Percentiles rank a stretch among this genome's conserved stretches.
Evolutionary conservation across 2,888 invertebrate species (phyloP).

Genomic region (Lasioglossum morio): DNA sequence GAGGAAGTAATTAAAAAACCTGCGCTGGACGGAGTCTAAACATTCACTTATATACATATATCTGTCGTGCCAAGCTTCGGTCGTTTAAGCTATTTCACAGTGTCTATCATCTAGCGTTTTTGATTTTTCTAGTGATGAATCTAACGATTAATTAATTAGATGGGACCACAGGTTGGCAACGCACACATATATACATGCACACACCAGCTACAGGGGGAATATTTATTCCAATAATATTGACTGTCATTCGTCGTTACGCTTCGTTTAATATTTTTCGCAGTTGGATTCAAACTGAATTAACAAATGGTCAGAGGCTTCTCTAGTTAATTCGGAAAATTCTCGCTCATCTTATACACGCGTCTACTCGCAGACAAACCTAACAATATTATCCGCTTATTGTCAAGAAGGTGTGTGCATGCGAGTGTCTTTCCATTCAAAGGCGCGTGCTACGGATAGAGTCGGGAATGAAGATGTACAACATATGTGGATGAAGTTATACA

Average conservation of each 20-base stretch:
- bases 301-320: slow-evolving; percentile 44
- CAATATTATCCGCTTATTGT: slow-evolving; percentile 81
- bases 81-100: slow-evolving; percentile 74
- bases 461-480: slow-evolving; percentile 76
- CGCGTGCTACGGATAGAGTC: slow-evolving; percentile 70
- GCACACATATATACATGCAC: slow-evolving; percentile 83
- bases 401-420: slow-evolving; percentile 80
- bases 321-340: slow-evolving; percentile 48
- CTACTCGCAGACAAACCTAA: slow-evolving; percentile 69
- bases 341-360: slow-evolving; percentile 66
- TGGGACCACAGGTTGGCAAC: slow-evolving; percentile 80
- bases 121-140: slow-evolving; percentile 70
- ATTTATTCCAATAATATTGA: slow-evolving; percentile 77
- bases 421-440: slow-evolving; percentile 61
- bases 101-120: slow-evolving; percentile 71
- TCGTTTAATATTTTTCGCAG: slow-evolving; percentile 67
- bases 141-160: slow-evolving; percentile 68
- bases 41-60: slow-evolving; percentile 84
- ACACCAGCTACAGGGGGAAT: slow-evolving; percentile 79
- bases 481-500: slow-evolving; percentile 72
- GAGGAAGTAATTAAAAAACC: slow-evolving; percentile 70
- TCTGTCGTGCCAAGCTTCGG: slow-evolving; percentile 82
- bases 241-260: slow-evolving; percentile 77
- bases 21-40: slow-evolving; percentile 84
- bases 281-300: slow-evolving; percentile 61